A percentile compares a stretch with the other conserved stretches of the same genome.
Conservation (phyloP, 2,113 vertebrate species). For the Apus apus region DNA sequence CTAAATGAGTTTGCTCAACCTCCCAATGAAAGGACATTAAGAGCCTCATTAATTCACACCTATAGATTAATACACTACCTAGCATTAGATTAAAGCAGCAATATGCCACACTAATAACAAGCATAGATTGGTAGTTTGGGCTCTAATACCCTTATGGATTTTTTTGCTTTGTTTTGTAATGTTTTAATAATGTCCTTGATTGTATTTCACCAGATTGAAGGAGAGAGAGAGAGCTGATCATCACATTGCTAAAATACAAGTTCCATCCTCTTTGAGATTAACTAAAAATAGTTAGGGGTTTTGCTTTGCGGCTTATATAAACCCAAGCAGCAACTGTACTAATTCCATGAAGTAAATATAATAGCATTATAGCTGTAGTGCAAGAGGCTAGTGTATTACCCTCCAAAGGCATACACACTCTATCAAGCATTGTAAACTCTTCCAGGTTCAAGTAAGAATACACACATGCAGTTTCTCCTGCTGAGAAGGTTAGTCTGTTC, state of each 20-base stretch:
- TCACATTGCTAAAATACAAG: conserved; percentile 57
- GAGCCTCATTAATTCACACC: conserved; percentile 81
- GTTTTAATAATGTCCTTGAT: conserved; percentile 53
- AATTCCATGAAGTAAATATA: conserved; percentile 71
- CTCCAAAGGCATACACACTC: not conserved
- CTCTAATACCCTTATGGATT: conserved; percentile 27
- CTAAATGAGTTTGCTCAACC: conserved; percentile 80
- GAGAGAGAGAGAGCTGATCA: conserved; percentile 26
- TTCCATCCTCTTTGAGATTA: conserved; percentile 66
- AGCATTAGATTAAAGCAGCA: conserved; percentile 71
- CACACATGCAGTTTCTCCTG: not conserved
- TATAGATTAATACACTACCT: conserved; percentile 70
- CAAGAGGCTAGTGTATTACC: not conserved
- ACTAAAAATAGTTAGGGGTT: conserved; percentile 66
- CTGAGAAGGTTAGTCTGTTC: not conserved
- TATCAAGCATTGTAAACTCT: not conserved
- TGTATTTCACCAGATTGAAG: conserved; percentile 47
- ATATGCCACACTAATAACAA: conserved; percentile 62
- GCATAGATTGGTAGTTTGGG: conserved; percentile 61
- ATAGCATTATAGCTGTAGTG: conserved; percentile 45
- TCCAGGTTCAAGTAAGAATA: not conserved
- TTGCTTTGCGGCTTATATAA: conserved; percentile 65
- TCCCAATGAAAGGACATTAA: conserved; percentile 82
- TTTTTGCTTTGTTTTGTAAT: conserved; percentile 47
- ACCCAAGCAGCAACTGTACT: conserved; percentile 55